These are phyloP conservation scores for Hestina assimilis DNA, from an alignment of 1,140 invertebrate species.

Conservation along the genomic window DNA sequence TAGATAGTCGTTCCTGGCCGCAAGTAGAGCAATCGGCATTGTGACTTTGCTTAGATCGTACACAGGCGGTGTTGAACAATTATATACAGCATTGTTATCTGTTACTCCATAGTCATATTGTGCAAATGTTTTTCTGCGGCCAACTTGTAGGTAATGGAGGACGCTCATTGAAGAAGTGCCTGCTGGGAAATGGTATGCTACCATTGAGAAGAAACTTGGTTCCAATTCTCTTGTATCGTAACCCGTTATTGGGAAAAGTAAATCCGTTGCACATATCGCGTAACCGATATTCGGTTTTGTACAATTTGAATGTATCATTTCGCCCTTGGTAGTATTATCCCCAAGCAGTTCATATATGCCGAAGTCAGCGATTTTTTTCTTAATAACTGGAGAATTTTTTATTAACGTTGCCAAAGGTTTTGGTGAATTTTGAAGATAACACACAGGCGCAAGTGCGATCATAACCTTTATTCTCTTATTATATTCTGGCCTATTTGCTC, in stretches of 20 bases:
- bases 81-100: slow-evolving; percentile 75
- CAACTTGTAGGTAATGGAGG: slow-evolving; percentile 79
- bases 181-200: no score
- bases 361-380: not conserved
- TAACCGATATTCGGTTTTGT: not conserved
- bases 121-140: slow-evolving; percentile 50
- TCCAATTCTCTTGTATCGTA: slow-evolving; percentile 29
- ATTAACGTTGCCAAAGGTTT: not conserved
- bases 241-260: slow-evolving; percentile 19
- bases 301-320: not conserved
- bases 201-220: slow-evolving; percentile 10
- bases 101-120: slow-evolving; percentile 73
- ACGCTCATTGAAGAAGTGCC: no score
- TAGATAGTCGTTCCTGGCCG: slow-evolving; percentile 24
- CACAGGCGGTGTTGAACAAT: slow-evolving; percentile 64
- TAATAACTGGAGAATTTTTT: not conserved
- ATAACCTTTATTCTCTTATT: slow-evolving; percentile 37
- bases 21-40: slow-evolving; percentile 78
- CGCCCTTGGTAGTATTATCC: not conserved
- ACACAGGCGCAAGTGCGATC: slow-evolving; percentile 25
- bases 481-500: slow-evolving; percentile 44
- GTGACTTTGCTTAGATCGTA: slow-evolving; percentile 78
- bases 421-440: slow-evolving; percentile 14
- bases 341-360: not conserved
- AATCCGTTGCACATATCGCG: slow-evolving; percentile 11